Evolutionary conservation across 2,888 invertebrate species (phyloP).

Genomic region (Zaprionus lineosus): DNA sequence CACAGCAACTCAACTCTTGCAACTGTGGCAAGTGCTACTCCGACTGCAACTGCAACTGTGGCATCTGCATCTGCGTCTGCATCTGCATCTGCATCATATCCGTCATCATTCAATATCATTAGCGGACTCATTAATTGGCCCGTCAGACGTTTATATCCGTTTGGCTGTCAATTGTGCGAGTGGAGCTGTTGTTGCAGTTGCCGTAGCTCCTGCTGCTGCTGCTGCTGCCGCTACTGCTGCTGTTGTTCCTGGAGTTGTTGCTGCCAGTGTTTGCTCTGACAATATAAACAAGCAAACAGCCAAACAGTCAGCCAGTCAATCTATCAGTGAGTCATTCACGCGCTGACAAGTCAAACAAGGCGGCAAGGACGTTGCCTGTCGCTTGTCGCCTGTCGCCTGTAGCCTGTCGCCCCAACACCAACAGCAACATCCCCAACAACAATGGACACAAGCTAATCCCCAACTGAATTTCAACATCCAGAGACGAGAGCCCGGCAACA

Average conservation of each 20-base stretch:
- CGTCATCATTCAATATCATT: conserved; percentile 59
- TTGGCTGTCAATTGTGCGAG: conserved; percentile 40
- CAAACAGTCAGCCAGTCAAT: conserved; percentile 51
- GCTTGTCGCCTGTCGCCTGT: conserved; percentile 26
- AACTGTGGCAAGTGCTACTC: background rate
- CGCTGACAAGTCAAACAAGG: conserved; percentile 69
- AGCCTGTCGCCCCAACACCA: conserved; percentile 29
- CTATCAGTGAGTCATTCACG: conserved; percentile 70
- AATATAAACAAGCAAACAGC: conserved; percentile 51
- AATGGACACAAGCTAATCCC: conserved; percentile 59
- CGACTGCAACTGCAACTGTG: conserved; percentile 17
- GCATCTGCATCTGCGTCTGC: conserved; percentile 8
- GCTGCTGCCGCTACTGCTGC: conserved; percentile 4
- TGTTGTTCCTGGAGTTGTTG: conserved; percentile 1
- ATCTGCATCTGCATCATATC: conserved; percentile 30
- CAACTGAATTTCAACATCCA: conserved; percentile 48
- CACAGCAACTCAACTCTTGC: conserved; percentile 1
- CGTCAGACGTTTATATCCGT: conserved; percentile 59
- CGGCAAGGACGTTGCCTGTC: conserved; percentile 44
- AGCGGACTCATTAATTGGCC: conserved; percentile 68
- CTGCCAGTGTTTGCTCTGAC: conserved; percentile 51
- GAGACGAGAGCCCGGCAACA: conserved; percentile 23
- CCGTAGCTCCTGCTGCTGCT: background rate
- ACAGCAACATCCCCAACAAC: conserved; percentile 6
- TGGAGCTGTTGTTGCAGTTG: conserved; percentile 13